Conservation (phyloP, 2,888 invertebrate species). For the Cinara cedri region DNA sequence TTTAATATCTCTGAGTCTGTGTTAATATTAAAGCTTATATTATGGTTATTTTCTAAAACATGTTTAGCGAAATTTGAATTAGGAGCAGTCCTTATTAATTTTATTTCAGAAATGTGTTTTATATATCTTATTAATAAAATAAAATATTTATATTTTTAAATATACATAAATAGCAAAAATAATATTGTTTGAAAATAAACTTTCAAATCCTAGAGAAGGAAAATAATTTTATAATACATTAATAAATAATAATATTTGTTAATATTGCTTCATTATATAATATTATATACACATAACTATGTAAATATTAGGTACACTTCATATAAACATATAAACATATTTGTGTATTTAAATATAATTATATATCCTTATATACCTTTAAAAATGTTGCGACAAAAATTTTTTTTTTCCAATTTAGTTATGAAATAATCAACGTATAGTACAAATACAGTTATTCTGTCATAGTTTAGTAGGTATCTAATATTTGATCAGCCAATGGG, state of each 20-base stretch:
- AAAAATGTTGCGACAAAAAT: conserved; percentile 33
- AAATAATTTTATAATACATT: neutral
- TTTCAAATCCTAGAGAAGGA: neutral
- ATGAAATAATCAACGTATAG: conserved; percentile 15
- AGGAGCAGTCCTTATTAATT: too few species aligned
- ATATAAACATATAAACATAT: neutral
- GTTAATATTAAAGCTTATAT: too few species aligned
- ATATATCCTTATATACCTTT: neutral
- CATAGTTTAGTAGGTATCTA: neutral
- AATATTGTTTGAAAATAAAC: neutral
- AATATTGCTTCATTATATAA: neutral
- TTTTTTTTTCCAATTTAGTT: conserved; percentile 10
- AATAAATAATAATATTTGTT: neutral
- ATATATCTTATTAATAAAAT: too few species aligned
- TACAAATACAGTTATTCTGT: conserved; percentile 17
- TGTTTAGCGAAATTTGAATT: too few species aligned
- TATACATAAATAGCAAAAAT: too few species aligned
- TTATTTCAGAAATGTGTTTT: too few species aligned
- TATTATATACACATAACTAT: neutral
- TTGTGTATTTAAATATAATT: neutral
- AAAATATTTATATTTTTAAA: too few species aligned
- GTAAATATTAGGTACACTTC: too few species aligned
- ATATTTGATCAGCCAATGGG: neutral
- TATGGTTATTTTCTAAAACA: too few species aligned
- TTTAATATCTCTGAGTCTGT: too few species aligned